Percentiles rank a stretch among this genome's conserved stretches.
Evolutionary conservation across 2,888 invertebrate species (phyloP).

Genomic region (Lutraria lutraria): DNA sequence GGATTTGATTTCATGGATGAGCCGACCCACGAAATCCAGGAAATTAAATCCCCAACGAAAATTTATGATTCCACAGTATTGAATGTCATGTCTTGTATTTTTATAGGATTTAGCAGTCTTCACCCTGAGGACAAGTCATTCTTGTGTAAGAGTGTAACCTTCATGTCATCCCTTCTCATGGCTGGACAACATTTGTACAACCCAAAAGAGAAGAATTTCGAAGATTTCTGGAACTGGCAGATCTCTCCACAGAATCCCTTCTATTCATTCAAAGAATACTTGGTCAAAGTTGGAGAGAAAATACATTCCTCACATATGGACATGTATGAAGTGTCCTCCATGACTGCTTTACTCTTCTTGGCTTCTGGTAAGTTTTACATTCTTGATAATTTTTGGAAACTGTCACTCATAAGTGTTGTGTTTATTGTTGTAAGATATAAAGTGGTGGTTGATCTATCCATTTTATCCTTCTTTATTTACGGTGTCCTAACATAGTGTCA

Average conservation of each 20-base stretch:
- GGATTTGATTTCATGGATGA: too few species aligned
- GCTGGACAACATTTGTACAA: slow-evolving; percentile 65
- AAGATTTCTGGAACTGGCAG: slow-evolving; percentile 73
- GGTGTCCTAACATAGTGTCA: too few species aligned
- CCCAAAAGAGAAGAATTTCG: slow-evolving; percentile 66
- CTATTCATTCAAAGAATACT: slow-evolving; percentile 68
- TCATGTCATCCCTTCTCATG: slow-evolving; percentile 62
- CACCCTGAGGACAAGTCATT: slow-evolving; percentile 69
- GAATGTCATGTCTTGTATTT: too few species aligned
- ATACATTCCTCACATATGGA: slow-evolving; percentile 71
- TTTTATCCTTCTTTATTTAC: too few species aligned
- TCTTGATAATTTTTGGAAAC: background rate
- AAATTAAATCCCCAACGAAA: too few species aligned
- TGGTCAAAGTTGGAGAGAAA: slow-evolving; percentile 68
- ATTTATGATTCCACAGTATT: too few species aligned
- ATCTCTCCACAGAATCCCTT: slow-evolving; percentile 69
- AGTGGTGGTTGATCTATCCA: too few species aligned
- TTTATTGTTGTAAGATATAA: too few species aligned
- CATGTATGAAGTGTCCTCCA: slow-evolving; percentile 63
- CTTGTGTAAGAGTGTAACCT: slow-evolving; percentile 64
- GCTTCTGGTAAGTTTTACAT: slow-evolving; percentile 63
- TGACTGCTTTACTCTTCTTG: slow-evolving; percentile 65
- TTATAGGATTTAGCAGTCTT: slow-evolving; percentile 63
- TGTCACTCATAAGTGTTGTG: background rate
- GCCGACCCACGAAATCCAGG: too few species aligned